Evolutionary conservation across 2,888 invertebrate species (phyloP).

Genomic region (Tinea pellionella): DNA sequence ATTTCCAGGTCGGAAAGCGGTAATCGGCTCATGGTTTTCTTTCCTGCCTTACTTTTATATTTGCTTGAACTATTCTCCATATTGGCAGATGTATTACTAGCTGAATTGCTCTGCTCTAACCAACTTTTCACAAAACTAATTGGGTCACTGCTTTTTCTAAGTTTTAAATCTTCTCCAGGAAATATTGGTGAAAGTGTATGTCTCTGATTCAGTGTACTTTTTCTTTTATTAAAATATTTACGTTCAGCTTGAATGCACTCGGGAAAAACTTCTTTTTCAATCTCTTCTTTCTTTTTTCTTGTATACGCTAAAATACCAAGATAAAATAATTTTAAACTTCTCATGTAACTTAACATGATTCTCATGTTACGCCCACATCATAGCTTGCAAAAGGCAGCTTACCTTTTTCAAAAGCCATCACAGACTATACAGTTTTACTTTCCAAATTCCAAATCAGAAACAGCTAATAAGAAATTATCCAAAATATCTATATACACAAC

Average conservation of each 20-base stretch:
- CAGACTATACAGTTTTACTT: too few relatives aligned
- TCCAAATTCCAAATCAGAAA: too few relatives aligned
- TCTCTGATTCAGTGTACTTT: constrained; percentile 26
- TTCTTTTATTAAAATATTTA: constrained; percentile 52
- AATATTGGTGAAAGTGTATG: constrained; percentile 26
- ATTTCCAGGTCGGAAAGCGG: constrained; percentile 45
- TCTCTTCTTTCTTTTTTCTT: constrained; percentile 33
- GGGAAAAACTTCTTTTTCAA: constrained; percentile 54
- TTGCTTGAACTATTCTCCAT: neutral
- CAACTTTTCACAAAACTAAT: constrained; percentile 42
- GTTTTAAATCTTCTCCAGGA: constrained; percentile 36
- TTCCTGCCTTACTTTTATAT: neutral
- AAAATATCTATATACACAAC: too few relatives aligned
- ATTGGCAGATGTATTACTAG: neutral
- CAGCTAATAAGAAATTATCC: too few relatives aligned
- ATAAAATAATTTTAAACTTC: constrained; percentile 29
- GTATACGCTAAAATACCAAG: constrained; percentile 33
- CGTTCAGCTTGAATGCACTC: constrained; percentile 51
- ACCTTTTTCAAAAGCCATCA: too few relatives aligned
- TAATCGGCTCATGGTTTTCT: constrained; percentile 18
- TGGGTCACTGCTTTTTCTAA: constrained; percentile 37
- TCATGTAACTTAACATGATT: too few relatives aligned
- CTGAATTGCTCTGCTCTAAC: constrained; percentile 34
- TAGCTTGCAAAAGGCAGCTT: too few relatives aligned
- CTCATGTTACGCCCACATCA: too few relatives aligned